Conservation (phyloP, 2,888 invertebrate species). For the Chymomyza procnemis region DNA sequence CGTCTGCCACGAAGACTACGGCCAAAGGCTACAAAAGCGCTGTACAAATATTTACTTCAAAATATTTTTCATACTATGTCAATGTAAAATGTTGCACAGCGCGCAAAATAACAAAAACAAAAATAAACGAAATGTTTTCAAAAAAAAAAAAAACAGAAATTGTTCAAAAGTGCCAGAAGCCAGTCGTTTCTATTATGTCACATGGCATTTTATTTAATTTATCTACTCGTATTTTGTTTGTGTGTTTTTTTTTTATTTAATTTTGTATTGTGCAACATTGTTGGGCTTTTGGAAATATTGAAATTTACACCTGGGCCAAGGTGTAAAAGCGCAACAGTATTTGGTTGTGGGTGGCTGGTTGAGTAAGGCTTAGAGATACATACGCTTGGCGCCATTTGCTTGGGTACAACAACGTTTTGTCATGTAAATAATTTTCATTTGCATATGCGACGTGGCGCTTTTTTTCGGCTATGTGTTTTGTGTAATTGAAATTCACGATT, state of each 20-base stretch:
- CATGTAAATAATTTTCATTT: not conserved
- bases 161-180: not conserved
- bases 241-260: not conserved
- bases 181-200: not conserved
- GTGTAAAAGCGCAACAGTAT: not conserved
- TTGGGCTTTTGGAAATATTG: not conserved
- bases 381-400: not conserved
- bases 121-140: no score
- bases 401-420: not conserved
- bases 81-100: constrained; percentile 8
- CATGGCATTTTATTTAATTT: not conserved
- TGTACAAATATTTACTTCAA: constrained; percentile 52
- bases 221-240: not conserved
- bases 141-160: no score
- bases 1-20: not conserved
- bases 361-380: not conserved
- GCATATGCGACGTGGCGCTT: not conserved
- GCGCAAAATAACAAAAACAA: not conserved
- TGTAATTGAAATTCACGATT: not conserved
- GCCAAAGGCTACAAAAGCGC: constrained; percentile 24
- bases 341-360: no score
- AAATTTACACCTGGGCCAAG: not conserved
- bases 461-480: not conserved
- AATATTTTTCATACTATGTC: constrained; percentile 43
- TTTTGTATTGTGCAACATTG: not conserved